Evolutionary conservation across 1,140 invertebrate species (phyloP).

Genomic region (Bemisia tabaci): DNA sequence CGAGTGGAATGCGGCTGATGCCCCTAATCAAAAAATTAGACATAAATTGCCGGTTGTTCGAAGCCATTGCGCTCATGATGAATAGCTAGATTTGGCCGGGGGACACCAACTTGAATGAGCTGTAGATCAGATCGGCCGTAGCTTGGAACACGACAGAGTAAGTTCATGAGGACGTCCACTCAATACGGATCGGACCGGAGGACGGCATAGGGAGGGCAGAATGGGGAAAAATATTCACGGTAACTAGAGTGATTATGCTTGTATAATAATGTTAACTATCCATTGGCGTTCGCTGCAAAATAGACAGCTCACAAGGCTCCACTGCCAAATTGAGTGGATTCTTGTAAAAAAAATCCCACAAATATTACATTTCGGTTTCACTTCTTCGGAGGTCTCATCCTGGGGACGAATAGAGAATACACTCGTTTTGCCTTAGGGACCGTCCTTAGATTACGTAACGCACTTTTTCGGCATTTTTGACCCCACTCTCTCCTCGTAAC

Average conservation of each 20-base stretch:
- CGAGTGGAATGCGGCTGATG: not conserved
- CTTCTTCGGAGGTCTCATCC: too few relatives aligned
- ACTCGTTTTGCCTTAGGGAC: too few relatives aligned
- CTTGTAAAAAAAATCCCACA: too few relatives aligned
- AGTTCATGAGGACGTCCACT: not conserved
- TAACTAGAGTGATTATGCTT: slow-evolving; percentile 3
- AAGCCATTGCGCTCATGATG: not conserved
- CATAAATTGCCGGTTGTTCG: not conserved
- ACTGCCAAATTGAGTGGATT: not conserved
- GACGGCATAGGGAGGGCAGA: not conserved
- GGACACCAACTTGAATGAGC: not conserved
- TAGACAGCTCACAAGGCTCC: not conserved
- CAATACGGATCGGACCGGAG: not conserved
- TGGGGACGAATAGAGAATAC: too few relatives aligned
- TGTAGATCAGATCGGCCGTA: not conserved
- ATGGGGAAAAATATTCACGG: slow-evolving; percentile 1
- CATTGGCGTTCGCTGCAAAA: not conserved
- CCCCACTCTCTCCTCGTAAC: too few relatives aligned
- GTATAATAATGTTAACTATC: not conserved
- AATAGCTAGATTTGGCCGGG: not conserved
- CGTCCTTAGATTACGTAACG: too few relatives aligned
- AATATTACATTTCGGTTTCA: too few relatives aligned
- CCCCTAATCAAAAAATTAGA: not conserved
- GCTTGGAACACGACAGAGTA: not conserved
- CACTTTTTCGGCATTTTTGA: too few relatives aligned